Percentiles rank a stretch among this genome's conserved stretches.
phyloP scores from a whole-genome alignment of 2,888 invertebrate genomes.

The Conus canariensis region DNA sequence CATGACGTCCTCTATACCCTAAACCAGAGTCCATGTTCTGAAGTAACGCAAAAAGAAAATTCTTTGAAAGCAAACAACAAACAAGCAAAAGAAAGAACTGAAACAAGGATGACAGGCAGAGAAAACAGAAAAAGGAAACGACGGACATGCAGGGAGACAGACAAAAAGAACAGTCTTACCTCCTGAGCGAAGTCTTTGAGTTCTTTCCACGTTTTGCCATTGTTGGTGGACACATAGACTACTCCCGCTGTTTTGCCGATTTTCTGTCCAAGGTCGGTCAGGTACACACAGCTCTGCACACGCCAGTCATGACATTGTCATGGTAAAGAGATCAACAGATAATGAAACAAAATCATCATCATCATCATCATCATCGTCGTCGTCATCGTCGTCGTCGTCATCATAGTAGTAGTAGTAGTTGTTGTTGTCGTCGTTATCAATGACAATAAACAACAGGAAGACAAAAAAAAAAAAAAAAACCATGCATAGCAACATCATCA shows the following conservation, averaged over 20 bases:
- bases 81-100: too few relatives aligned
- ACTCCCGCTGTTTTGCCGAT: slow-evolving; percentile 70
- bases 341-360: not conserved
- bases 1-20: too few relatives aligned
- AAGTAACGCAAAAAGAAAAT: too few relatives aligned
- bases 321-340: not conserved
- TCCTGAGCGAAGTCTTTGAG: slow-evolving; percentile 72
- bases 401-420: not conserved
- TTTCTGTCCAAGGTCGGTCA: slow-evolving; percentile 76
- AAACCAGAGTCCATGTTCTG: too few relatives aligned
- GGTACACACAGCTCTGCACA: slow-evolving; percentile 75
- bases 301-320: not conserved
- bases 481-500: not conserved
- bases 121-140: too few relatives aligned
- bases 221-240: slow-evolving; percentile 75
- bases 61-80: too few relatives aligned
- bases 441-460: too few relatives aligned
- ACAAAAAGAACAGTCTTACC: slow-evolving; percentile 40
- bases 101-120: too few relatives aligned
- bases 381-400: not conserved
- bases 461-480: too few relatives aligned
- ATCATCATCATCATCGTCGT: not conserved
- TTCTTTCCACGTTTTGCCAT: slow-evolving; percentile 68
- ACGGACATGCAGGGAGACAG: too few relatives aligned
- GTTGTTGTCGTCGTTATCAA: not conserved